phyloP scores from a whole-genome alignment of 92 coral and sea anemone species.

The Meandrina meandrites region DNA sequence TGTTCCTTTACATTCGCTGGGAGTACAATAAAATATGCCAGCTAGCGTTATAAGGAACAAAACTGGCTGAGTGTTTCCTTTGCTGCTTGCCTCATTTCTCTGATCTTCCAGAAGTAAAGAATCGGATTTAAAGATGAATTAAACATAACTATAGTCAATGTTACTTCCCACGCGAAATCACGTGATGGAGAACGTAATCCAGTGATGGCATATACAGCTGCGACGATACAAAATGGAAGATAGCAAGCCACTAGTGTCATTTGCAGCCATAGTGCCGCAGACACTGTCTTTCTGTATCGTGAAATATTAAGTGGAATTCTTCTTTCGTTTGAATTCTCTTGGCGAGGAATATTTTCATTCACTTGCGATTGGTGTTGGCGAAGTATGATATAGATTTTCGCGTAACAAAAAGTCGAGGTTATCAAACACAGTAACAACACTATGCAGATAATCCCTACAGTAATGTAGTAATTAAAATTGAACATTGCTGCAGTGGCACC shows the following conservation, averaged over 20 bases:
- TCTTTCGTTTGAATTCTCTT: neutral
- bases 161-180: neutral
- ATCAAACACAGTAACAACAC: neutral
- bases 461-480: neutral
- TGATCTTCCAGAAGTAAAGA: conserved; percentile 15
- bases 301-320: neutral
- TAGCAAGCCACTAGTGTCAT: neutral
- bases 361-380: neutral
- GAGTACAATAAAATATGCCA: no score
- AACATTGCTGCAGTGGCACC: neutral
- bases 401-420: neutral
- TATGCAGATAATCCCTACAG: neutral
- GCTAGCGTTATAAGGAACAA: neutral
- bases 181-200: neutral
- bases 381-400: neutral
- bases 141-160: neutral
- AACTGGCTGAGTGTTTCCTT: neutral
- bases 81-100: neutral
- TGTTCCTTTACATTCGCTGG: no score
- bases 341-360: neutral
- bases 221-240: neutral
- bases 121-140: neutral
- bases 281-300: neutral
- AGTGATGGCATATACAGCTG: neutral
- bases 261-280: neutral